phyloP scores from a whole-genome alignment of 2,797 vertebrate species.

The Anisognathus igniventris region DNA sequence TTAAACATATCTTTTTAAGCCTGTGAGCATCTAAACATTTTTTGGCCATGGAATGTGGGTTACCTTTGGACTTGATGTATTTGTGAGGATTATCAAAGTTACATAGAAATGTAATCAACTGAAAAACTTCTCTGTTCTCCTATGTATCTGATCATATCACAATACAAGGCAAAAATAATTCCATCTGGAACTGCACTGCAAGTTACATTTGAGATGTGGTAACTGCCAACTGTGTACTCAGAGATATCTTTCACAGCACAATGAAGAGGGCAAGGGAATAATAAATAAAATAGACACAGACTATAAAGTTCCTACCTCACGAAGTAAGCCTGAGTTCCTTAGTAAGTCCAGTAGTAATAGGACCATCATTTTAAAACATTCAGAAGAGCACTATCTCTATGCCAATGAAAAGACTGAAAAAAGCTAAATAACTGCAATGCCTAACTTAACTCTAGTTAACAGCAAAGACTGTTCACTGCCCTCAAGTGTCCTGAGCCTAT shows the following conservation, averaged over 20 bases:
- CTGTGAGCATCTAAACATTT: neutral
- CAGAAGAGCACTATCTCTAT: neutral
- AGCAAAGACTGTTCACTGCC: neutral
- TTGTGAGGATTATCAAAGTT: neutral
- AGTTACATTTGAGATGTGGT: neutral
- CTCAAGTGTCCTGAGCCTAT: neutral
- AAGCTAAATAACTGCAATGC: neutral
- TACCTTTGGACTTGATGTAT: neutral
- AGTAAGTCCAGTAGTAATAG: neutral
- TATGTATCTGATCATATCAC: neutral
- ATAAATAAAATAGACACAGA: neutral
- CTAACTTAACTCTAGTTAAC: neutral
- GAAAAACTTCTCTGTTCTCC: neutral
- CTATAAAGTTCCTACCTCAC: neutral
- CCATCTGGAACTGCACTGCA: neutral
- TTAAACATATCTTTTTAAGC: neutral
- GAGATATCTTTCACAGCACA: neutral
- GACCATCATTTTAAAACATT: neutral
- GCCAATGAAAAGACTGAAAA: neutral
- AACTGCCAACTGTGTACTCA: neutral
- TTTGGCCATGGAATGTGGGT: neutral
- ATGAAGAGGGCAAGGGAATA: neutral
- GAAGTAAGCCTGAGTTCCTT: neutral
- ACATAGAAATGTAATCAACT: neutral
- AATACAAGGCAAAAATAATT: neutral